These are phyloP conservation scores for Saturnia japonica DNA, from an alignment of 2,888 invertebrate genomes.

Conservation along the genomic window DNA sequence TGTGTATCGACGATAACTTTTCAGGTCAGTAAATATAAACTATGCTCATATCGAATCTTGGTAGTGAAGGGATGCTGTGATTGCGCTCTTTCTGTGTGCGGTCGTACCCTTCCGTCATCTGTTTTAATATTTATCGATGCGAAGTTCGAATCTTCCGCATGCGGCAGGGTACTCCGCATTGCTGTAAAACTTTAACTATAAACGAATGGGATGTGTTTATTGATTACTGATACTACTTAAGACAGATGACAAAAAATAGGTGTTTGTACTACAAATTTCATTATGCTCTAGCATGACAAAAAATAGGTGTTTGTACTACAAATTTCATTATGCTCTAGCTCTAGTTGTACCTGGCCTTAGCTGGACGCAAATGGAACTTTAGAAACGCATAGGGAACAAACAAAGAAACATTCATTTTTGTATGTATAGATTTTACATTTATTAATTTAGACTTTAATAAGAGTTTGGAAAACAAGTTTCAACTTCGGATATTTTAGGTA, in stretches of 20 bases:
- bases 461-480: too few relatives aligned
- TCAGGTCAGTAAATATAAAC: slow-evolving; percentile 8
- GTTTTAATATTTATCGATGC: slow-evolving; percentile 36
- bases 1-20: not conserved
- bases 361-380: too few relatives aligned
- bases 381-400: too few relatives aligned
- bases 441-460: too few relatives aligned
- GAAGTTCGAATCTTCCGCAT: slow-evolving; percentile 9
- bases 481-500: too few relatives aligned
- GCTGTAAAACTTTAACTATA: slow-evolving; percentile 17
- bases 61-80: slow-evolving; percentile 20
- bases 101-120: slow-evolving; percentile 31
- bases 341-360: too few relatives aligned
- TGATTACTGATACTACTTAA: not conserved
- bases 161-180: slow-evolving; percentile 8
- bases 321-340: too few relatives aligned
- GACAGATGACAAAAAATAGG: not conserved
- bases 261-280: too few relatives aligned
- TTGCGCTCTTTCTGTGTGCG: slow-evolving; percentile 23
- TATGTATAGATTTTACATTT: too few relatives aligned
- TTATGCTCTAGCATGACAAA: too few relatives aligned
- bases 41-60: not conserved
- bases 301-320: not conserved
- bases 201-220: slow-evolving; percentile 10
- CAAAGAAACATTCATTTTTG: too few relatives aligned